Base-by-base conservation (phyloP, 2,797 vertebrate species). In the Masticophis lateralis region DNA sequence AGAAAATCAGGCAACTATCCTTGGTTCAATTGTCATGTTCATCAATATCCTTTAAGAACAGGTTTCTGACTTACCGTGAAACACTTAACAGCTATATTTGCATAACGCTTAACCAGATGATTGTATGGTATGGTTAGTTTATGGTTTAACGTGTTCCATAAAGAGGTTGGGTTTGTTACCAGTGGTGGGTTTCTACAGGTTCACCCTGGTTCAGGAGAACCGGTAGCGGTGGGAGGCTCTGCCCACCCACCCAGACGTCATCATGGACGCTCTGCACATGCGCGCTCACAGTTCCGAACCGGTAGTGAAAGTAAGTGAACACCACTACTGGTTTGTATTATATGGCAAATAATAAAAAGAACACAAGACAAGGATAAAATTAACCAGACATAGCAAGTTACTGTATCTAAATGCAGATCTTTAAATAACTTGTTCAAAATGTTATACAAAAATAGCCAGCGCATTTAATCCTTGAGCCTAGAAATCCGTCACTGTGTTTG, bases 21-120 rank as follows among this genome's bases (percentile, higher is more conserved):
- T 96, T 59, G 89, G 95, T 94, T 94, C 94, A 95, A 90, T 95
- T 51, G 92, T 27, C 91, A 90, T 96, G 94, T 89, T 89, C 93
- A 60, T 95, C 94, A 95, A 92, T 92, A 25, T 47, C 28, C 27
- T 91, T 60, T 51, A 79, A 59, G 25, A 88, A 4, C 87, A 95
- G 89, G 93, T 25, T 94, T 96, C 92, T 92, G 86, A 59, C 92
- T 95, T 86, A 95, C 92, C 94, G 93, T 93, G 90, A 95, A 27
- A 25, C 87, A 95, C 11, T 91, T 96, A 95, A 93, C 22, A 43
- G 20, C 37, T 79, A 9, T 11, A 79, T 43, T 79, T 79, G 74
- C 74, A 47, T 37, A 79, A 10, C 9, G 20, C 69, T 47, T 83
- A 47, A 83, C 43, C 37, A 22, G 37, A 83, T 83, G 4, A 11